Conservation (phyloP, 2,888 invertebrate genomes). For the Cacoxenus indagator region DNA sequence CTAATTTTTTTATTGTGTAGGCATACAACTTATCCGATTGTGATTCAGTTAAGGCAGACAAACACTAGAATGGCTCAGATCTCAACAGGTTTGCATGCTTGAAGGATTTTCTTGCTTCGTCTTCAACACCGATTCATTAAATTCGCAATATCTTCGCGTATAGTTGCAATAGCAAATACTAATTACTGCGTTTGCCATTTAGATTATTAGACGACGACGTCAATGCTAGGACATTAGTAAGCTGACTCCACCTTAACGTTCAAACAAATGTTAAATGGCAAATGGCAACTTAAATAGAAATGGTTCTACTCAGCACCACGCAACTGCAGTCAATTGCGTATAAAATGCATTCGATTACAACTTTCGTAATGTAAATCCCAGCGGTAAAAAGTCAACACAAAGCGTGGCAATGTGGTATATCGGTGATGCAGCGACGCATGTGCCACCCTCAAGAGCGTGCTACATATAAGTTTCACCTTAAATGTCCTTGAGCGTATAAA, state of each 20-base stretch:
- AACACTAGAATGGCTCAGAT: too few species aligned
- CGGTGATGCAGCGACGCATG: not conserved
- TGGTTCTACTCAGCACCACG: not conserved
- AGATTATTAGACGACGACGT: not conserved
- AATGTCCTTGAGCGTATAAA: constrained; percentile 2
- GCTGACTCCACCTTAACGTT: not conserved
- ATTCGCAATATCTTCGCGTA: too few species aligned
- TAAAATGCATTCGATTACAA: constrained; percentile 15
- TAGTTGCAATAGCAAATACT: not conserved
- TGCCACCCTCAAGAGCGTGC: not conserved
- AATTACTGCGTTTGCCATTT: constrained; percentile 3
- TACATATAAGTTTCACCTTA: constrained; percentile 6
- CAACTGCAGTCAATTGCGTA: not conserved
- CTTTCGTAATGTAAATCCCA: constrained; percentile 5
- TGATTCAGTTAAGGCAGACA: too few species aligned
- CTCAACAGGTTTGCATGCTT: not conserved
- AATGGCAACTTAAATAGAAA: not conserved
- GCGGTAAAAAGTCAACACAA: not conserved
- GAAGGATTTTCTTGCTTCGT: not conserved
- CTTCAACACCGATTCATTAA: not conserved
- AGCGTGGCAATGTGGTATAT: not conserved
- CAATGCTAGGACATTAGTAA: not conserved
- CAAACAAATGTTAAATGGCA: not conserved
- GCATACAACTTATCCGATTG: too few species aligned
- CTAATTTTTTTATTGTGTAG: too few species aligned